Percentiles rank a stretch among this genome's conserved stretches.
Conservation (phyloP, 2,797 vertebrate genomes). For the Micromesistius poutassou region DNA sequence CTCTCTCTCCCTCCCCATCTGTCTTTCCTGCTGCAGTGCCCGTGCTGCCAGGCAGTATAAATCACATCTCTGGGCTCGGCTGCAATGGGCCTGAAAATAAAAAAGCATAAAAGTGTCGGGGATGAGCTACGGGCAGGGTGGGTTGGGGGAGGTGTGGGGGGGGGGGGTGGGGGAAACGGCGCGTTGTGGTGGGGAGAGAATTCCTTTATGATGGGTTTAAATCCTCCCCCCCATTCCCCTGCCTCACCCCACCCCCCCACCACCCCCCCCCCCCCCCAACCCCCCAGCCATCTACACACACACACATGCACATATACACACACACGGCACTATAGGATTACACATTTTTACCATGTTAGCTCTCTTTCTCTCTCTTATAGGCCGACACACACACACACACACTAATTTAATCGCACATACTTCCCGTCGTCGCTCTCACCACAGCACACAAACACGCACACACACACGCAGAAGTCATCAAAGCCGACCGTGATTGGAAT, state of each 20-base stretch:
- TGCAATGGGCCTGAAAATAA: conserved; percentile 79
- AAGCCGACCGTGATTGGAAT: conserved; percentile 56
- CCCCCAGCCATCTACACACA: background rate
- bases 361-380: conserved; percentile 17
- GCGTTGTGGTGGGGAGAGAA: conserved; percentile 50
- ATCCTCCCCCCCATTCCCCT: conserved; percentile 55
- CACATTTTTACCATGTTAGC: conserved; percentile 43
- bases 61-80: conserved; percentile 73
- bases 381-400: background rate
- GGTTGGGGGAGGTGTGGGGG: too few species aligned
- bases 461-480: conserved; percentile 23
- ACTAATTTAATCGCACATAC: conserved; percentile 42
- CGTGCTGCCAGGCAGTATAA: conserved; percentile 75
- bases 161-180: too few species aligned
- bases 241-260: conserved; percentile 29
- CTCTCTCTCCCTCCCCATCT: conserved; percentile 51
- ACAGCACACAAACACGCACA: conserved; percentile 25
- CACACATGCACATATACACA: conserved; percentile 30
- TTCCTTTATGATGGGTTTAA: conserved; percentile 78
- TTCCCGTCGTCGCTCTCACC: background rate
- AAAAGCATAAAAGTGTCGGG: conserved; percentile 76
- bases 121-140: conserved; percentile 71
- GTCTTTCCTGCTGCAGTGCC: conserved; percentile 75
- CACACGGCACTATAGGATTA: conserved; percentile 38
- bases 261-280: conserved; percentile 21